Evolutionary conservation across 2,113 vertebrate genomes (phyloP), one percentile per base, ranked within the genome.

Genomic region (Sinocyclocheilus anshuiensis): DNA sequence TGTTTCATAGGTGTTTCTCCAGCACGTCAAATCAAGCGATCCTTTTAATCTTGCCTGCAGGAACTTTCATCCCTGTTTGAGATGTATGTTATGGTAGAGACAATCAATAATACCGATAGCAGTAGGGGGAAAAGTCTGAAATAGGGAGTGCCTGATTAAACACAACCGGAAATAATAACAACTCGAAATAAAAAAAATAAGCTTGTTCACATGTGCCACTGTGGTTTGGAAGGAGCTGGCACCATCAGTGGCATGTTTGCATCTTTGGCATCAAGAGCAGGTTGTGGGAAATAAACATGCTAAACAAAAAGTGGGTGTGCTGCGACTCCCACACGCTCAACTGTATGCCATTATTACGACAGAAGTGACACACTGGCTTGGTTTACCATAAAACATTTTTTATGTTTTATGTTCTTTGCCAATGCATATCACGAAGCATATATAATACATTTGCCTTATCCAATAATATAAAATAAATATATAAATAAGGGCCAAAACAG

Each of bases 1-100:
- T 93, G 94, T 95, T 95, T 94, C 92, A 92, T 95, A 95, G 92
- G 92, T 95, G 91, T 93, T 94, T 91, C 92, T 93, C 53, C 80
- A 84, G 85, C 81, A 77, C 42, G 69, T 78, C 81, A 81, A 45
- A 74, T 77, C 36, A 53, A 83, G 67, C 22, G 42, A 29, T 81
- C 48, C 74, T 86, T 88, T 90, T 85, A 85, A 90, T 89, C 77
- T 89, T 84, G 79, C 81, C 42, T 84, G 61, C 87, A 57, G 72
- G 78, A 85, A 85, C 87, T 79, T 81, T 87, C 83, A 82, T 86
- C 81, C 81, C 86, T n/a, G 42, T 61, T 57, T 86, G 45, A 67
- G 42, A 45, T 36, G 48, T 42, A 61, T 81, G 61, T 77, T 71
- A 11, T 61, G 50, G 22, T 57, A 85, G 29, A 83, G 59, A 61